Evolutionary conservation across 2,797 vertebrate genomes (phyloP), one percentile per base, ranked within the genome.

Genomic region (Hybognathus amarus): DNA sequence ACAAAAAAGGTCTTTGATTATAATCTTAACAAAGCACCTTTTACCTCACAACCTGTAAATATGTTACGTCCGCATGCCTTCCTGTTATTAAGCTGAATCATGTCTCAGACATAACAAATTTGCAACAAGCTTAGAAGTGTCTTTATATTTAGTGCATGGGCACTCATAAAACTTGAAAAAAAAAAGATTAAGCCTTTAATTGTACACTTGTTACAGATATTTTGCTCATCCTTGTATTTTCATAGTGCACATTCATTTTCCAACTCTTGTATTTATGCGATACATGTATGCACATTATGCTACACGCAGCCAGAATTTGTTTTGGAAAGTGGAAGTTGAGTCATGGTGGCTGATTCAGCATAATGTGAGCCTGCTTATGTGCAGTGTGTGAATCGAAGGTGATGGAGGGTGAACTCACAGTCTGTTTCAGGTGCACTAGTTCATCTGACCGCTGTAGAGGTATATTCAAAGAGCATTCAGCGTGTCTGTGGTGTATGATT

Each of bases 311-410:
- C 15, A 61, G 22, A 76, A 24, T 17, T 27, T 61, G 71, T 74
- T 74, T 56, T 74, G 71, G 36, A 59, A 76, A 76, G n/a, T 10
- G 24, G 33, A 24, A 36, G 22, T 76, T 59, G 52, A 71, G 78
- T 90, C 87, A 90, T 81, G 86, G 82, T 89, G 84, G 66, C 76
- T 87, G 87, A 81, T 80, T 52, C 40, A 69, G 83, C 61, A 85
- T 85, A 89, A 86, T 85, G 64, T 67, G 36, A 61, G 81, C 27
- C 82, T 40, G 38, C 68, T 88, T 67, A 40, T 76, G 17, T 61
- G 22, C 36, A 27, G n/a, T 27, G 33, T 76, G 33, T 52, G 36
- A 45, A 73, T 68, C 42, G 15, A 42, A 74, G 40, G 36, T 56
- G 42, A 56, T 27, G 27, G 63, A 33, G 69, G 67, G 74, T 50